phyloP scores from a whole-genome alignment of 2,888 invertebrate genomes.

The Drosophila setosimentum region DNA sequence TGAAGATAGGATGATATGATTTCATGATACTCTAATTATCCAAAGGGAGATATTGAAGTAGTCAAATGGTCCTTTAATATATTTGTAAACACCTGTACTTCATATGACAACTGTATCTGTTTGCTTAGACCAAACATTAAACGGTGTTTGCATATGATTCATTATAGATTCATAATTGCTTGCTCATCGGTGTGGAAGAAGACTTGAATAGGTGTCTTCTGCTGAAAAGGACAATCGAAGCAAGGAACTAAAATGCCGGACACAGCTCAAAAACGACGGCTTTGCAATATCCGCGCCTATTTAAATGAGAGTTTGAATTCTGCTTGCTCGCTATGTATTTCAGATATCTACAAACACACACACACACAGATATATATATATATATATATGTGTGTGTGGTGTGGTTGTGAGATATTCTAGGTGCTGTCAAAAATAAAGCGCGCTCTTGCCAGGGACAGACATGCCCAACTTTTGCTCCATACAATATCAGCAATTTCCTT shows the following conservation, averaged over 20 bases:
- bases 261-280: conserved; percentile 47
- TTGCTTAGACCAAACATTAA: background rate
- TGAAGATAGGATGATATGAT: background rate
- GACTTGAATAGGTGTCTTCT: conserved; percentile 23
- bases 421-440: conserved; percentile 77
- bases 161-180: conserved; percentile 50
- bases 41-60: background rate
- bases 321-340: conserved; percentile 35
- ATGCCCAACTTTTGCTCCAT: conserved; percentile 74
- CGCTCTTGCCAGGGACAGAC: conserved; percentile 72
- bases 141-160: conserved; percentile 6
- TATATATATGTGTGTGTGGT: conserved; percentile 25
- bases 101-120: background rate
- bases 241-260: conserved; percentile 58
- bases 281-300: conserved; percentile 54
- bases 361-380: conserved; percentile 19
- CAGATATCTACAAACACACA: conserved; percentile 17
- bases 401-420: conserved; percentile 55
- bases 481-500: conserved; percentile 81
- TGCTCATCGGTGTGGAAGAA: conserved; percentile 27
- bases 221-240: conserved; percentile 42
- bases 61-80: background rate
- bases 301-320: conserved; percentile 57
- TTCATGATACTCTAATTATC: background rate
- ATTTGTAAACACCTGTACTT: background rate